Percentiles rank a stretch among this genome's conserved stretches.
Evolutionary conservation across 1,140 invertebrate genomes (phyloP).

Genomic region (Mamestra configurata): DNA sequence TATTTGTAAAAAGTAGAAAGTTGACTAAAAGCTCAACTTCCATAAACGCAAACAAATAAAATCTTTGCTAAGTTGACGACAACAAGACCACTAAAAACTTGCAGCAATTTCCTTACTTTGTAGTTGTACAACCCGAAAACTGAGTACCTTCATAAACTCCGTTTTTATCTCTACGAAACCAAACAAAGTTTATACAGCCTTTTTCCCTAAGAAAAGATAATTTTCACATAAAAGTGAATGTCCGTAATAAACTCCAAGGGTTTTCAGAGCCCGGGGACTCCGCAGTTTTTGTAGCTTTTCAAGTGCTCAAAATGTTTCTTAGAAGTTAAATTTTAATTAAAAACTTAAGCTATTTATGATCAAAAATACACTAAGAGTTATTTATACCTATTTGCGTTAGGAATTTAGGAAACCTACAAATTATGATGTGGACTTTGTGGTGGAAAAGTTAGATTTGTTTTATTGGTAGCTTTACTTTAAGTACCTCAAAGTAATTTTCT

Average conservation of each 20-base stretch:
- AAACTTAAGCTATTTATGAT: conserved; percentile 16
- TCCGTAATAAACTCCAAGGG: conserved; percentile 36
- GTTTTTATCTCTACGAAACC: conserved; percentile 24
- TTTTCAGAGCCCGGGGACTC: background rate
- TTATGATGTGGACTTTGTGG: background rate
- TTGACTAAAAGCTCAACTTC: no score
- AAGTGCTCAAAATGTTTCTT: background rate
- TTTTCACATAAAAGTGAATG: conserved; percentile 50
- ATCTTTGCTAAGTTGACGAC: background rate
- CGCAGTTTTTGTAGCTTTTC: conserved; percentile 32
- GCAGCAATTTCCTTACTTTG: conserved; percentile 1
- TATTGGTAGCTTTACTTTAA: background rate
- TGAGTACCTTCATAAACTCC: conserved; percentile 18
- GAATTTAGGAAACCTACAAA: background rate
- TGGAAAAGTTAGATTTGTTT: background rate
- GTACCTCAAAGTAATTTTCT: no score
- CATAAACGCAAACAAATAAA: no score
- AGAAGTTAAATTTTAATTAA: conserved; percentile 37
- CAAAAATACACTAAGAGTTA: background rate
- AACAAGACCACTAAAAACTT: background rate
- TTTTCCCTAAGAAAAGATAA: conserved; percentile 43
- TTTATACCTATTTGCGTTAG: background rate
- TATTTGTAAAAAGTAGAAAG: no score
- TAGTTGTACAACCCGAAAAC: conserved; percentile 6
- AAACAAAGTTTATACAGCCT: conserved; percentile 45